Evolutionary conservation across 1,140 invertebrate species (phyloP).

Genomic region (Hycleus cichorii): DNA sequence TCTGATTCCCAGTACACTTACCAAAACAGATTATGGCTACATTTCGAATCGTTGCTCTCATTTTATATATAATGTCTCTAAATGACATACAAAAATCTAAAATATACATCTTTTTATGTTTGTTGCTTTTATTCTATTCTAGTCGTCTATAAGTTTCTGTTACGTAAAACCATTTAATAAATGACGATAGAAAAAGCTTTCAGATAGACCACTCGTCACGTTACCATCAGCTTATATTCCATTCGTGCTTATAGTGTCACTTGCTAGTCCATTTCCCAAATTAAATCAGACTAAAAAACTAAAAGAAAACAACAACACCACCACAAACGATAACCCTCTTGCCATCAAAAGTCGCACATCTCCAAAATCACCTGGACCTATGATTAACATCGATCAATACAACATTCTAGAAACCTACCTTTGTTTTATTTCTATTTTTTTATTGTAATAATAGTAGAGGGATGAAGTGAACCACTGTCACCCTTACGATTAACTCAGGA

Average conservation of each 20-base stretch:
- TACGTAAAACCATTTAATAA: constrained; percentile 15
- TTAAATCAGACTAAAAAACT: constrained; percentile 36
- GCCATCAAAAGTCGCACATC: too few relatives aligned
- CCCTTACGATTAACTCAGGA: constrained; percentile 12
- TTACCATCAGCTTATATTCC: constrained; percentile 10
- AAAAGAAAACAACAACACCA: too few relatives aligned
- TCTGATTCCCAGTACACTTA: constrained; percentile 22
- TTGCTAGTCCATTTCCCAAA: constrained; percentile 37
- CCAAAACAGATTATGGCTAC: constrained; percentile 11
- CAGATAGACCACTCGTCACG: constrained; percentile 28
- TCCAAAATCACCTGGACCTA: too few relatives aligned
- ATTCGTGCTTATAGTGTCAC: constrained; percentile 23
- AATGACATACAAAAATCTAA: not conserved
- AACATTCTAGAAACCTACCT: constrained; percentile 14
- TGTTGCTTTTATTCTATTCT: constrained; percentile 1
- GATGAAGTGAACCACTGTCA: constrained; percentile 3
- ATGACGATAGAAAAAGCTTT: constrained; percentile 27
- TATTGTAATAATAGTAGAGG: not conserved
- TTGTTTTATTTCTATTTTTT: not conserved
- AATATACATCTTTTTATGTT: not conserved
- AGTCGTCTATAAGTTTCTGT: not conserved
- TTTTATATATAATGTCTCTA: constrained; percentile 7
- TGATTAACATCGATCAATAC: too few relatives aligned
- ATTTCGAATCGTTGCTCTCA: constrained; percentile 12
- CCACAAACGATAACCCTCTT: too few relatives aligned